Evolutionary conservation across 2,113 vertebrate species (phyloP), one percentile per base, ranked within the genome.

Genomic region (Dasyprocta punctata): DNA sequence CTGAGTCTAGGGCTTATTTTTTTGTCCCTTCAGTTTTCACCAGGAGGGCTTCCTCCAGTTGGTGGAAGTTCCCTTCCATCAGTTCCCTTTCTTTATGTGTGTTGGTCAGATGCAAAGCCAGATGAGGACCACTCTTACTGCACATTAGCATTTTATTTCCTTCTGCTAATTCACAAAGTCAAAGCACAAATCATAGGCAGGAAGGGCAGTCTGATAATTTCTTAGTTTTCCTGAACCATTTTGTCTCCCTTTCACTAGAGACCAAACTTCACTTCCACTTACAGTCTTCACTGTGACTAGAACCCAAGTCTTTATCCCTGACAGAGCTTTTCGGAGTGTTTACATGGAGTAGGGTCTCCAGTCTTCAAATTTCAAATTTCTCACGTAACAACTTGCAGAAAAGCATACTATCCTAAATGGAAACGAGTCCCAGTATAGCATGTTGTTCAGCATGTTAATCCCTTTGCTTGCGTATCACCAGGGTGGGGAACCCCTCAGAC

Each of bases 161-260:
- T 91, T 86, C n/a, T 1, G 0, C 65, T 86, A 49, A 82, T 85
- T 81, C 44, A 89, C 28, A 95, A 88, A 94, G 82, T 88, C 38
- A 33, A 90, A 75, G 33, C 44, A 85, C 7, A 95, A n/a, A 52
- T 95, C 89, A 71, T 9, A 94, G 86, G n/a, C 44, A 60, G 82
- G 71, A 82, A 56, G 41, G 33, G 10, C 41, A 56, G 19, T 96
- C 87, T 85, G 30, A 81, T 90, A 82, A 90, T 91, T 97, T 22
- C 38, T 89, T 65, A 80, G 65, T 78, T 90, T 69, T 93, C 69
- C 38, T 90, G 47, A 90, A 84, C 38, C 44, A 2, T 89, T 88
- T 92, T 82, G 20, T 88, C 26, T 92, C 22, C 12, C 24, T 88
- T 95, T 93, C 16, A 22, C 38, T 88, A n/a, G n/a, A 92, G 33